Evolutionary conservation across 2,113 vertebrate species (phyloP).

Genomic region (Myanophis thanlyinensis): DNA sequence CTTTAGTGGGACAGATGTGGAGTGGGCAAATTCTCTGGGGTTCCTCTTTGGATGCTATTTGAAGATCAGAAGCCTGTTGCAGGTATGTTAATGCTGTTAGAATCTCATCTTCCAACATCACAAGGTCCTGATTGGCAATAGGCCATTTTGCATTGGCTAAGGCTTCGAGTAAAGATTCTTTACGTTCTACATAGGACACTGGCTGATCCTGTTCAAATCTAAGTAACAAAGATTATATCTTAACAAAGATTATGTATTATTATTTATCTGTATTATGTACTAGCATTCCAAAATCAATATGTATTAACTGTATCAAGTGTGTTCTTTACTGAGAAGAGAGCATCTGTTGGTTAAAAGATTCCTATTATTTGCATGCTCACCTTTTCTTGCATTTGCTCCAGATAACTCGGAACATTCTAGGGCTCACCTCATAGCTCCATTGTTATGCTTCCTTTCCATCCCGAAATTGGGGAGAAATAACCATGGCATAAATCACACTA

Average conservation of each 20-base stretch:
- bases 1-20: conserved; percentile 19
- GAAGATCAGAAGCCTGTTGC: conserved; percentile 75
- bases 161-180: conserved; percentile 65
- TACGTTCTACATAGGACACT: conserved; percentile 72
- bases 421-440: neutral
- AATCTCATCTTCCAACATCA: conserved; percentile 77
- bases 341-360: neutral
- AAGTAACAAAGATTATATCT: neutral
- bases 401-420: neutral
- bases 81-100: conserved; percentile 66
- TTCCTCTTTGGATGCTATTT: conserved; percentile 64
- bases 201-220: conserved; percentile 69
- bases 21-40: conserved; percentile 25
- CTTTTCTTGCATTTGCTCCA: neutral
- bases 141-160: conserved; percentile 75
- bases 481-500: neutral
- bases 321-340: neutral
- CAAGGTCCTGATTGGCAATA: conserved; percentile 71
- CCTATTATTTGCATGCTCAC: neutral
- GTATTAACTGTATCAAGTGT: neutral
- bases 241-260: neutral
- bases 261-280: neutral
- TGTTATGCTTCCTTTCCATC: neutral
- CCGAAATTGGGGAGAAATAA: neutral
- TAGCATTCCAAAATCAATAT: neutral